A percentile compares a stretch with the other conserved stretches of the same genome.
Evolutionary conservation across 2,888 invertebrate species (phyloP).

Genomic region (Agrotis ipsilon): DNA sequence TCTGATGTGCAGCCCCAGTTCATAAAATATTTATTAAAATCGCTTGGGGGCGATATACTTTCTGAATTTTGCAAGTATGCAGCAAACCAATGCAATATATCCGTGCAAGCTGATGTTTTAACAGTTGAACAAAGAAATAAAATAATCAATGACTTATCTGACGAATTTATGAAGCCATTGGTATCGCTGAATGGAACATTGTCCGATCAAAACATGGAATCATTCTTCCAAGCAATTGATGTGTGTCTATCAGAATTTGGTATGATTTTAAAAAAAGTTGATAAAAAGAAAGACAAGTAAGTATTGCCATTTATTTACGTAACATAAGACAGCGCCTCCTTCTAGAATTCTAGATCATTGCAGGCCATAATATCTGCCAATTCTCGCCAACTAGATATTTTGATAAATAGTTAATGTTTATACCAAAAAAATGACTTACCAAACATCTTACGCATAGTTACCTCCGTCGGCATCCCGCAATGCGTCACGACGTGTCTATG

Average conservation of each 20-base stretch:
- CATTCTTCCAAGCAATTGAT: slow-evolving; percentile 95
- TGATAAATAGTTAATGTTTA: too few species aligned
- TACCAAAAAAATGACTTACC: too few species aligned
- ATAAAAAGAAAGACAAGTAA: slow-evolving; percentile 96
- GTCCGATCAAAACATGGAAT: slow-evolving; percentile 93
- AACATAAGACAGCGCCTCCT: too few species aligned
- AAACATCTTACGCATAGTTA: too few species aligned
- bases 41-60: slow-evolving; percentile 95
- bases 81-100: slow-evolving; percentile 93
- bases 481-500: too few species aligned
- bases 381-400: too few species aligned
- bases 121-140: slow-evolving; percentile 93
- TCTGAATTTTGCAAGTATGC: slow-evolving; percentile 95
- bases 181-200: slow-evolving; percentile 93
- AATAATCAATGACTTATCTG: slow-evolving; percentile 93
- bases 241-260: slow-evolving; percentile 93
- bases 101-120: slow-evolving; percentile 91
- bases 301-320: slow-evolving; percentile 55
- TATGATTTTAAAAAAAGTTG: slow-evolving; percentile 96
- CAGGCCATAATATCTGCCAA: too few species aligned
- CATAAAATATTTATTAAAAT: slow-evolving; percentile 96
- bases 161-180: slow-evolving; percentile 93
- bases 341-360: too few species aligned
- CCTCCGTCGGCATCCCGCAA: too few species aligned
- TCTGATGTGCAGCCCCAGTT: slow-evolving; percentile 93